phyloP scores from a whole-genome alignment of 2,797 vertebrate genomes.

The Lophius americanus region DNA sequence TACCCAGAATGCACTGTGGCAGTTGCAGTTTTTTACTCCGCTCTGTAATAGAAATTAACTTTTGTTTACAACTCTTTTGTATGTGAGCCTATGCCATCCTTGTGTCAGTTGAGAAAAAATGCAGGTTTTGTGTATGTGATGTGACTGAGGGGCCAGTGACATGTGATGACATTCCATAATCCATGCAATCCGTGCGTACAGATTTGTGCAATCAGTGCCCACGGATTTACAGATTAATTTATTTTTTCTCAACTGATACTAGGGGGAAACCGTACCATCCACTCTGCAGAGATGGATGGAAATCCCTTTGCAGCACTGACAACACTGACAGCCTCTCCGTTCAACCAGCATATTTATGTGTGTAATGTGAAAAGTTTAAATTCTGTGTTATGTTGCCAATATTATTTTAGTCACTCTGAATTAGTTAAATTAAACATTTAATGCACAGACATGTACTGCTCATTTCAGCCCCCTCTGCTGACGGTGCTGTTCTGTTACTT shows the following conservation, averaged over 20 bases:
- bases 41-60: slow-evolving; percentile 50
- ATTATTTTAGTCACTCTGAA: slow-evolving; percentile 6
- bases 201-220: too few species aligned
- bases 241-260: too few species aligned
- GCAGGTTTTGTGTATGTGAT: too few species aligned
- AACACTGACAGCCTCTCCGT: background rate
- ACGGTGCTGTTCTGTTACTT: slow-evolving; percentile 60
- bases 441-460: slow-evolving; percentile 27
- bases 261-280: too few species aligned
- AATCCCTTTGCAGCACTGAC: too few species aligned
- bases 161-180: too few species aligned
- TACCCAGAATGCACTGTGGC: slow-evolving; percentile 51
- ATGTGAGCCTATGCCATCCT: slow-evolving; percentile 30
- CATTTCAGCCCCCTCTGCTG: slow-evolving; percentile 64
- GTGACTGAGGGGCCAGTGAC: too few species aligned
- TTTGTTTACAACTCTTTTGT: slow-evolving; percentile 71
- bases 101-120: too few species aligned
- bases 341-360: slow-evolving; percentile 49
- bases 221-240: too few species aligned
- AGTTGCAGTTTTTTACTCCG: slow-evolving; percentile 66
- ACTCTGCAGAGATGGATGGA: too few species aligned
- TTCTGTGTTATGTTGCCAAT: background rate
- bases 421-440: slow-evolving; percentile 15
- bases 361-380: slow-evolving; percentile 23
- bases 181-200: too few species aligned